Evolutionary conservation across 2,113 vertebrate genomes (phyloP), one percentile per base, ranked within the genome.

Genomic region (Lampris megalopsis): DNA sequence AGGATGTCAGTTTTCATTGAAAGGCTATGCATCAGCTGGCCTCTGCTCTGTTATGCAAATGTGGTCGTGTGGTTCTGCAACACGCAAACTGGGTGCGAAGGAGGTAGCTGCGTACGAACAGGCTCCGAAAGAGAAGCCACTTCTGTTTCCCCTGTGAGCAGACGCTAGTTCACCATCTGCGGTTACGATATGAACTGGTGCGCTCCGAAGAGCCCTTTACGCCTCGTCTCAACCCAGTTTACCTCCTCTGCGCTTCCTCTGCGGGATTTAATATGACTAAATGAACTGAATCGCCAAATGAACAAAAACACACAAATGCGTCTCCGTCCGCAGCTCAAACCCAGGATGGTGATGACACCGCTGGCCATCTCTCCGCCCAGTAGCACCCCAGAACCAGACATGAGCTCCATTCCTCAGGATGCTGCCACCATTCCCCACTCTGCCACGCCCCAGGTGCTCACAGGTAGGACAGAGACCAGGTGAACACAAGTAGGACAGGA

Each of bases 321-420:
- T 52, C 11, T 64, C n/a, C 49, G 92, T 87, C 90, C 91, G 64
- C 96, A 98, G 97, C 96, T 98, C 88, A 97, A 97, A 88, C 93
- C 97, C 63, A 94, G 93, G 49, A 94, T 96, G 88, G 94, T 96
- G 93, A 97, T 97, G 96, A 96, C 95, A n/a, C 96, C 97, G 8
- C 77, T 97, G 92, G 96, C 96, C 7, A 94, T 97, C 77, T 98
- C 96, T 36, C 97, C 97, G 0, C 96, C 95, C 0, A 93, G 95
- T 86, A 98, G 97, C 89, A 98, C 96, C 0, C 97, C 96, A 0
- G 97, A 98, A 84, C 97, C 97, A 0, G 96, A 98, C 63, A 95
- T 97, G 90, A 98, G 97, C 81, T 97, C 96, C 64, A 97, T 97
- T 63, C 97, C 97, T 42, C 97, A 97, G 91, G 97, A 97, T n/a